Conservation (phyloP, 2,797 vertebrate genomes). For the Nyctalus aviator region DNA sequence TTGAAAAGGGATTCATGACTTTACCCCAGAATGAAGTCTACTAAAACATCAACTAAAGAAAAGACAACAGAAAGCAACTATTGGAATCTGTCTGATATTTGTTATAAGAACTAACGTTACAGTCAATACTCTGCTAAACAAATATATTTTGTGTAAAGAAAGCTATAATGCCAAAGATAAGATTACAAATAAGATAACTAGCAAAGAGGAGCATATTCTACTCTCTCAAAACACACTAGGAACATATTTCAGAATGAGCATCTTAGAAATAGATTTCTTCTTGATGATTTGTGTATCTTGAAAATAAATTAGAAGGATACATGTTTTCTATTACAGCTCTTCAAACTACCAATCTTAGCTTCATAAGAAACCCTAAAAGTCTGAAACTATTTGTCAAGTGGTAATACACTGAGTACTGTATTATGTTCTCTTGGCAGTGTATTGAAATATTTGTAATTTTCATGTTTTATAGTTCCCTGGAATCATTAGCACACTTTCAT, state of each 20-base stretch:
- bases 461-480: constrained; percentile 72
- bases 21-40: background rate
- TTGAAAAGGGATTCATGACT: background rate
- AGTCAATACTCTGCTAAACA: background rate
- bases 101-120: constrained; percentile 18
- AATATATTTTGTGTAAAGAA: constrained; percentile 45
- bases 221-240: background rate
- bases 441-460: constrained; percentile 77
- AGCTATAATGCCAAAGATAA: background rate
- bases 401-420: constrained; percentile 53
- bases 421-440: constrained; percentile 65
- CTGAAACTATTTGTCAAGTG: constrained; percentile 75
- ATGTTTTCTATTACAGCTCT: constrained; percentile 56
- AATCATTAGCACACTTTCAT: constrained; percentile 78
- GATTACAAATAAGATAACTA: constrained; percentile 2
- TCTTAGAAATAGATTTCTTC: constrained; percentile 57
- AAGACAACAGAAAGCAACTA: background rate
- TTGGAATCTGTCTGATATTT: background rate
- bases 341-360: constrained; percentile 69
- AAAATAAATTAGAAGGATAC: constrained; percentile 67
- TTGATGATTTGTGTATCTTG: constrained; percentile 62
- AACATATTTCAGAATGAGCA: constrained; percentile 63
- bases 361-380: constrained; percentile 69
- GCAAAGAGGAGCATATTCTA: constrained; percentile 22
- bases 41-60: constrained; percentile 1